Evolutionary conservation across 2,113 vertebrate genomes (phyloP), one percentile per base, ranked within the genome.

Genomic region (Chaetops frenatus): DNA sequence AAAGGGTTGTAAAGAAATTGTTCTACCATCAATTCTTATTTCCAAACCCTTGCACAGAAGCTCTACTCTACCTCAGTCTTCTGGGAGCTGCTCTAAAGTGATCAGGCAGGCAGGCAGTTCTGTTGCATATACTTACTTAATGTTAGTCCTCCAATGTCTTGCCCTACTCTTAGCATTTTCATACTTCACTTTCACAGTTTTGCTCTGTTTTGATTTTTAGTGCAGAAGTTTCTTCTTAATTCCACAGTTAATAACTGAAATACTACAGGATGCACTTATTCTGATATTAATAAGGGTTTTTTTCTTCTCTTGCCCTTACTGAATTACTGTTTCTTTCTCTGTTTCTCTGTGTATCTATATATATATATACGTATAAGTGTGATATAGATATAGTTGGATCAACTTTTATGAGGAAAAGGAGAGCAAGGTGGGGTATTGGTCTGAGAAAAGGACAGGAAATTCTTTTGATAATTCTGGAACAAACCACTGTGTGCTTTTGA

Each of bases 1-100:
- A 71, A 94, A 94, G 80, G 53, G 51, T 83, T 84, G 80, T 90
- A 84, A 86, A 95, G 69, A 81, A 91, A 91, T 95, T 93, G 74
- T 90, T 94, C 82, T 94, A 86, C 80, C 80, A 64, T 96, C 88
- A 94, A 6, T 92, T 92, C 83, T 86, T 95, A 81, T 90, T 95
- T 93, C 67, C 33, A 86, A 8, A 47, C 50, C 25, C 60, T 83
- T 86, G 51, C 88, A 81, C 80, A 81, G 79, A 86, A 94, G 67
- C 88, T 83, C 25, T 81, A 35, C 45, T 92, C 70, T 81, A 77
- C 76, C 73, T 86, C 15, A 50, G 76, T 86, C 92, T 93, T 50
- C 25, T 80, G 92, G 88, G 95, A 94, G 35, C 79, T 86, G 42
- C 47, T 93, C 62, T 92, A 70, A 92, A 94, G 82, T 72, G 82